A percentile compares a stretch with the other conserved stretches of the same genome.
Conservation (phyloP, 2,888 invertebrate species). For the Lithosia quadra region DNA sequence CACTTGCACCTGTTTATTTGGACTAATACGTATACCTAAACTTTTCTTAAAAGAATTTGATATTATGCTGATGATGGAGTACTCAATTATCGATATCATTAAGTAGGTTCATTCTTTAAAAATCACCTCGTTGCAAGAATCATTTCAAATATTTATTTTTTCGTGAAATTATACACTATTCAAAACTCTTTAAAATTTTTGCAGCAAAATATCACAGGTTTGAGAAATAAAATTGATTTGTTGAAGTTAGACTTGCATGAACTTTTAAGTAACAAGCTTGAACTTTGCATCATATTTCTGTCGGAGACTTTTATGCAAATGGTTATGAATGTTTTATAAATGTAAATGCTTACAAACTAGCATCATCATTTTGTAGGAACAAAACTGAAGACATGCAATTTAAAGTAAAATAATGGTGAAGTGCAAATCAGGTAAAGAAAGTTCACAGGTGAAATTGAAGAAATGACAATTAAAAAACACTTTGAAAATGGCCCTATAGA, state of each 20-base stretch:
- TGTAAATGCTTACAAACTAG: background rate
- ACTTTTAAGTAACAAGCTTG: conserved; percentile 4
- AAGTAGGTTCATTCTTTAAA: too few relatives aligned
- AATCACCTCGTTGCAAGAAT: too few relatives aligned
- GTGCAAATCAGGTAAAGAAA: background rate
- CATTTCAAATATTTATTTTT: background rate
- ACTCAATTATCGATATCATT: too few relatives aligned
- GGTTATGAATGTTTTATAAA: conserved; percentile 1
- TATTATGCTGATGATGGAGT: too few relatives aligned
- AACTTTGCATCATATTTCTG: conserved; percentile 4
- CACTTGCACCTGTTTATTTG: too few relatives aligned
- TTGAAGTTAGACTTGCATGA: background rate
- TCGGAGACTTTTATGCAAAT: conserved; percentile 4
- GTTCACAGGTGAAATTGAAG: background rate
- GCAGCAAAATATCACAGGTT: conserved; percentile 7
- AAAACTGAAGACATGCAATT: background rate
- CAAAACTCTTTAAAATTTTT: background rate
- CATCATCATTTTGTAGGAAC: background rate
- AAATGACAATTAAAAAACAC: background rate
- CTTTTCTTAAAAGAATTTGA: too few relatives aligned
- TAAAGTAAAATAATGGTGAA: too few relatives aligned
- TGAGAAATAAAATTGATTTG: background rate
- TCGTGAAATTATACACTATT: too few relatives aligned
- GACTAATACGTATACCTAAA: too few relatives aligned
- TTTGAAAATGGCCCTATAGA: background rate